phyloP scores from a whole-genome alignment of 2,113 vertebrate genomes.

The Copsychus sechellarum region DNA sequence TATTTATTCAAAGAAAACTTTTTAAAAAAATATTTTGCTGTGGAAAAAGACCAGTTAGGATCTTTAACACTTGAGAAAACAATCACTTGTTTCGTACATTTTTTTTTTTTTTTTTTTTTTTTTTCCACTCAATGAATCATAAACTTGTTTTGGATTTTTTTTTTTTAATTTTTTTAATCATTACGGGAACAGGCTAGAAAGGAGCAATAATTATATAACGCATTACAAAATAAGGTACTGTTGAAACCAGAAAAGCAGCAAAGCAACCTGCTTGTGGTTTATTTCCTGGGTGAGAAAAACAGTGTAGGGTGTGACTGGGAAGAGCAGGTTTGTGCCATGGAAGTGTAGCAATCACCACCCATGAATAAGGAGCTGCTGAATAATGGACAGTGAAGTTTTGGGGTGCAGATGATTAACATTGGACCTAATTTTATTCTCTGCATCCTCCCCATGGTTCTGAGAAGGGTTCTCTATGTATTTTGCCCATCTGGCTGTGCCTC shows the following conservation, averaged over 20 bases:
- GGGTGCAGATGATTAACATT: background rate
- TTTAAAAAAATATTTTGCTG: background rate
- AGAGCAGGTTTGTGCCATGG: background rate
- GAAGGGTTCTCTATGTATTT: background rate
- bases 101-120: background rate
- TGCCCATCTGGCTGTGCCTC: background rate
- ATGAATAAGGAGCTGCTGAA: background rate
- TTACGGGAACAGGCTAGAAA: background rate
- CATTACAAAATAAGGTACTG: conserved; percentile 6
- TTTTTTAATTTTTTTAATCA: background rate
- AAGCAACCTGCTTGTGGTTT: background rate
- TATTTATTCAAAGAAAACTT: background rate
- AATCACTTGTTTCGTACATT: background rate
- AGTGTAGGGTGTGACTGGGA: conserved; percentile 28
- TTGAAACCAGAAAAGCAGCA: conserved; percentile 20
- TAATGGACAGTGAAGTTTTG: background rate
- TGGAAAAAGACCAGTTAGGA: background rate
- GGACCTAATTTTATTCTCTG: background rate
- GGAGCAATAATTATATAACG: background rate
- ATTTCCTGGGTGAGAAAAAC: background rate
- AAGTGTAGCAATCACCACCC: background rate
- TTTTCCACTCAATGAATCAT: background rate
- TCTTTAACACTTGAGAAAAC: background rate
- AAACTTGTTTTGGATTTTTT: background rate
- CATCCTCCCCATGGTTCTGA: background rate